These are phyloP conservation scores for Hyposoter dolosus DNA, from an alignment of 2,888 invertebrate species.

Conservation along the genomic window DNA sequence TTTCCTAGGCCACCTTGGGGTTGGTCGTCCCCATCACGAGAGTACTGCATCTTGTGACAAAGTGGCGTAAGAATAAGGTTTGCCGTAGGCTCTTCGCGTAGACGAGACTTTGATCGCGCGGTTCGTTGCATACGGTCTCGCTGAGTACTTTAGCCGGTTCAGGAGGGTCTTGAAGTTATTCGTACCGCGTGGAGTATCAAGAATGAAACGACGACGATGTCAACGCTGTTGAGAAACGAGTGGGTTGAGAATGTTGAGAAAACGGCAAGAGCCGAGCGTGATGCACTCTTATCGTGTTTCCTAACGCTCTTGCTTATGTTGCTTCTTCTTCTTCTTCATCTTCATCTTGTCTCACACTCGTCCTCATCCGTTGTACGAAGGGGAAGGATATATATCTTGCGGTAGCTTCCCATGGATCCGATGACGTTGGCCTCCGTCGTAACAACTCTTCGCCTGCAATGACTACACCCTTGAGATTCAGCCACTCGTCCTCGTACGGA, in stretches of 20 bases:
- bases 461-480: constrained; percentile 81
- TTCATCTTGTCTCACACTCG: constrained; percentile 39
- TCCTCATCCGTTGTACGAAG: constrained; percentile 49
- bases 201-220: constrained; percentile 59
- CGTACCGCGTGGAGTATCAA: constrained; percentile 59
- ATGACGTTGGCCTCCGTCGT: constrained; percentile 77
- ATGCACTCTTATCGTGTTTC: constrained; percentile 47
- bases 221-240: constrained; percentile 47
- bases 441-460: constrained; percentile 81
- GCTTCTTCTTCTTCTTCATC: constrained; percentile 37
- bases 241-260: constrained; percentile 54
- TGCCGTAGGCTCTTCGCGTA: constrained; percentile 72
- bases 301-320: constrained; percentile 72
- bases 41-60: constrained; percentile 81
- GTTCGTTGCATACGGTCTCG: constrained; percentile 64
- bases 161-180: constrained; percentile 63
- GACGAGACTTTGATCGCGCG: constrained; percentile 63
- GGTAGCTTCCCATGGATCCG: constrained; percentile 66
- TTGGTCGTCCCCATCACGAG: constrained; percentile 38
- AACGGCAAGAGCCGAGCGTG: constrained; percentile 44
- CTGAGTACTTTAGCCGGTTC: constrained; percentile 49
- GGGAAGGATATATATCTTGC: constrained; percentile 68
- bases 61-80: constrained; percentile 85
- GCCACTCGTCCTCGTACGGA: constrained; percentile 73
- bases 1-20: constrained; percentile 68